Base-by-base conservation (phyloP, 2,797 vertebrate genomes). In the Manis pentadactyla region DNA sequence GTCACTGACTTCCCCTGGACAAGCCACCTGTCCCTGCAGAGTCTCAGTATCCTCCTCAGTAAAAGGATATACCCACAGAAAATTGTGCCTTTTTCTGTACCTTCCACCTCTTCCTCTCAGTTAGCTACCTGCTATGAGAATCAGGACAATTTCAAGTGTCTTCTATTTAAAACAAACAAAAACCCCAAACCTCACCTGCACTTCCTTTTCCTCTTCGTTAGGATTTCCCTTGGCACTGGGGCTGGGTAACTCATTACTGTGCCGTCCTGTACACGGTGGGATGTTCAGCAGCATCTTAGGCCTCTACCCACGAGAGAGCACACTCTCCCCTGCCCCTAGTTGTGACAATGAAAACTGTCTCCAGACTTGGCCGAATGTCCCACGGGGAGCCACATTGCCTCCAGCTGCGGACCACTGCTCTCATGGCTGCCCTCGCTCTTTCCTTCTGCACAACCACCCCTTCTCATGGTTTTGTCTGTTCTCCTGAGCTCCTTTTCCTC, bases 151-250 rank as follows among this genome's bases (percentile, higher is more conserved):
- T 55, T 86, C 59, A 71, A 37, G 6, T 39, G 64, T 46, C 34
- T 73, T 92, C 51, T 81, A 31, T 85, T 78, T 90, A 94, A 91
- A 94, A 75, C 31, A 89, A 93, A 31, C 17, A 77, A 73, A 68
- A 79, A 34, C 6, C 31, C 4, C 9, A 84, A 79, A 25, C 4
- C 23, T 75, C 9, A 8, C 8, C 19, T 69, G 78, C 17, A 13
- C 31, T 73, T 4, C 29, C 46, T 93, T 88, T 37, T 59, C 14
- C 53, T 86, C 21, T 39, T 5, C 1, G 10, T 29, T 31, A 77
- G 14, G 5, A 21, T 25, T 91, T 90, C 57, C 77, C 31, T 91
- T 64, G 64, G 49, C 21, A 73, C 66, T 63, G 86, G 14, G 4
- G 1, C 12, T 59, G 5, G 17, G 29, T 42, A 66, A 78, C 57